Evolutionary conservation across 2,113 vertebrate genomes (phyloP).

Genomic region (Numida meleagris): DNA sequence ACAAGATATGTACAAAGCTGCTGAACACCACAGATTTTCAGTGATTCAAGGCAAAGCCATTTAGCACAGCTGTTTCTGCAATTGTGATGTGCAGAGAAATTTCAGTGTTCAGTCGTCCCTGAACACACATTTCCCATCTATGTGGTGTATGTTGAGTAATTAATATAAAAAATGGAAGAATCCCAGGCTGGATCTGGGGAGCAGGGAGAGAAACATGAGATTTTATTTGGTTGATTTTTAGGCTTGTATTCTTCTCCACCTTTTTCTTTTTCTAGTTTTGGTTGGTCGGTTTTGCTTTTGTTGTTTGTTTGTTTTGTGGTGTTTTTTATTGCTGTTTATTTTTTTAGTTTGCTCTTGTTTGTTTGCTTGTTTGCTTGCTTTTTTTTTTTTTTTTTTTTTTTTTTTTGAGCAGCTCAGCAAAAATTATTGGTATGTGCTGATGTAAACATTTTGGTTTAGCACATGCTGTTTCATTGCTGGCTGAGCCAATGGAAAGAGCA

Average conservation of each 20-base stretch:
- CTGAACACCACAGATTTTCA: not conserved
- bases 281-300: not conserved
- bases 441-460: no score
- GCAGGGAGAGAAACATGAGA: not conserved
- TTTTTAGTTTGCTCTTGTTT: not conserved
- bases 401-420: no score
- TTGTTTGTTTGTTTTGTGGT: not conserved
- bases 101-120: constrained; percentile 9
- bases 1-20: not conserved
- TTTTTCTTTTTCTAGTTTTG: no score
- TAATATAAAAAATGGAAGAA: not conserved
- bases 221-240: not conserved
- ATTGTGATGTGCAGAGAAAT: constrained; percentile 6
- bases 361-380: not conserved
- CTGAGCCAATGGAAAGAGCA: not conserved
- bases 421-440: no score
- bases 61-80: constrained; percentile 48
- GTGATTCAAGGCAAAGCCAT: not conserved
- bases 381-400: no score
- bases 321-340: no score
- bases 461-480: not conserved
- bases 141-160: not conserved
- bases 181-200: rapidly evolving
- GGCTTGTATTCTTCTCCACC: not conserved
- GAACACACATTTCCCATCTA: not conserved